These are phyloP conservation scores for Acleris emargana DNA, from an alignment of 2,888 invertebrate species.

Conservation along the genomic window DNA sequence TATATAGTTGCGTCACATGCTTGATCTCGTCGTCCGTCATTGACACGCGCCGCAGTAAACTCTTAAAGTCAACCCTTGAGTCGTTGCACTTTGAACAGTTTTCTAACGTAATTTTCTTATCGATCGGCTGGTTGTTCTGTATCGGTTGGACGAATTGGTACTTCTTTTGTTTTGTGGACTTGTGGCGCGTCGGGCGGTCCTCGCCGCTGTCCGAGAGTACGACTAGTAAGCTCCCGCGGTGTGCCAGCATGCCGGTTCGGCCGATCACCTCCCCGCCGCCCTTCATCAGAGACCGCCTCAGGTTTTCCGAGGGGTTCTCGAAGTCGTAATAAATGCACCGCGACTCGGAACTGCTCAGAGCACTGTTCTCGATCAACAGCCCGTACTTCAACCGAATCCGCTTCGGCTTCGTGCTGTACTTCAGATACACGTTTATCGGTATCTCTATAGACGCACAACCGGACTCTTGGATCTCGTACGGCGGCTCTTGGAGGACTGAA, in stretches of 20 bases:
- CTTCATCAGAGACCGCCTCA: slow-evolving; percentile 69
- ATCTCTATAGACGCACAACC: slow-evolving; percentile 76
- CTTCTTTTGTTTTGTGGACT: slow-evolving; percentile 51
- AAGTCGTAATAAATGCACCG: slow-evolving; percentile 75
- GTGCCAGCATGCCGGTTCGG: slow-evolving; percentile 45
- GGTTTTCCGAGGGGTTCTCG: slow-evolving; percentile 67
- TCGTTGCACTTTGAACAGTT: slow-evolving; percentile 69
- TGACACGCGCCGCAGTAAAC: slow-evolving; percentile 61
- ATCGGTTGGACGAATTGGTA: slow-evolving; percentile 68
- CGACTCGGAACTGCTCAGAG: slow-evolving; percentile 66
- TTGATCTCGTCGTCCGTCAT: slow-evolving; percentile 73
- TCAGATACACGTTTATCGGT: slow-evolving; percentile 78
- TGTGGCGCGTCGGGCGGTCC: slow-evolving; percentile 43
- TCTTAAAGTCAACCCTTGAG: slow-evolving; percentile 62
- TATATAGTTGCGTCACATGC: slow-evolving; percentile 66
- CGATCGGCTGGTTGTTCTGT: slow-evolving; percentile 54
- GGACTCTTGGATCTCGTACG: slow-evolving; percentile 80
- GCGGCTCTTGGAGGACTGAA: slow-evolving; percentile 79
- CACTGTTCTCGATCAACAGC: slow-evolving; percentile 71
- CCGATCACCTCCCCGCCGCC: slow-evolving; percentile 70
- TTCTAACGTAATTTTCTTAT: slow-evolving; percentile 56
- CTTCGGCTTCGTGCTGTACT: slow-evolving; percentile 71
- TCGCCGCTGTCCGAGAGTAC: slow-evolving; percentile 58
- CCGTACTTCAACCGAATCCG: slow-evolving; percentile 73
- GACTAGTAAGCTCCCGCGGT: slow-evolving; percentile 50